A percentile compares a stretch with the other conserved stretches of the same genome.
These are phyloP conservation scores for Eulithis prunata DNA, from an alignment of 2,888 invertebrate species.

Conservation along the genomic window DNA sequence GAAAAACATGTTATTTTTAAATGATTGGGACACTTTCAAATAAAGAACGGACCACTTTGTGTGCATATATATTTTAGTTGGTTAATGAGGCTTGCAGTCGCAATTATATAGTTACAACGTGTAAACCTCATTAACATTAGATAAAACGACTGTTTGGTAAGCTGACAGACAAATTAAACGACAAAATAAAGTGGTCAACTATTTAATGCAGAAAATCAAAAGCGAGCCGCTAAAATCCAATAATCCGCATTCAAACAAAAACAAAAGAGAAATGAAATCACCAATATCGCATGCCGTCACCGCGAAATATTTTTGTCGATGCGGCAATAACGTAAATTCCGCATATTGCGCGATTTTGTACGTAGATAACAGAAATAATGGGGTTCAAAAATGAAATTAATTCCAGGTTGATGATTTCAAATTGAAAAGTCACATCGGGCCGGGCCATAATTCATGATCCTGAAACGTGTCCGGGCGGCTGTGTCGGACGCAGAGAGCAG, in stretches of 20 bases:
- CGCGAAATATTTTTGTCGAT: constrained; percentile 78
- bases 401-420: constrained; percentile 85
- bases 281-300: constrained; percentile 57
- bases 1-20: constrained; percentile 1
- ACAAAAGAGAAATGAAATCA: constrained; percentile 66
- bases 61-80: background rate
- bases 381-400: constrained; percentile 85
- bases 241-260: constrained; percentile 49
- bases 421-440: constrained; percentile 85
- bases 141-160: constrained; percentile 3
- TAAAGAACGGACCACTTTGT: background rate
- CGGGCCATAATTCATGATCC: constrained; percentile 83
- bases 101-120: background rate
- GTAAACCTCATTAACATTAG: no score
- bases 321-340: constrained; percentile 77
- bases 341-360: constrained; percentile 81
- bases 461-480: constrained; percentile 83
- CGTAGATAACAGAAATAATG: constrained; percentile 84
- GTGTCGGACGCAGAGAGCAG: constrained; percentile 72
- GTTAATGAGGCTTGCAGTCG: background rate
- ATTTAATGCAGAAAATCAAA: constrained; percentile 32
- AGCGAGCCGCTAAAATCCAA: constrained; percentile 26
- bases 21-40: background rate
- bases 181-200: constrained; percentile 23
- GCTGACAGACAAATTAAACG: background rate